Conservation (phyloP, 2,888 invertebrate species). For the Eupithecia centaureata region DNA sequence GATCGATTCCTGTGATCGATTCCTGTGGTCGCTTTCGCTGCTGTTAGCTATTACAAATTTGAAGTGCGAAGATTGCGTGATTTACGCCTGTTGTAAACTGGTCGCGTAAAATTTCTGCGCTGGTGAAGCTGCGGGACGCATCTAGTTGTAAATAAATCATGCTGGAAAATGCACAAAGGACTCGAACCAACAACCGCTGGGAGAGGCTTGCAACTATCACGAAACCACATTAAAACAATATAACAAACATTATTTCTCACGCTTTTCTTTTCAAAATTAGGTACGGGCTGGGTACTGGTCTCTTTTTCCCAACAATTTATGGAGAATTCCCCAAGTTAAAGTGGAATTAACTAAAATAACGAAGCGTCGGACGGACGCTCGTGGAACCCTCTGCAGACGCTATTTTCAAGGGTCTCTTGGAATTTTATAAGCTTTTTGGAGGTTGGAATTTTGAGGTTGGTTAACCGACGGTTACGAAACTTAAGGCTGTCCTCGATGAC, state of each 20-base stretch:
- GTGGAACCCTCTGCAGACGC: constrained; percentile 34
- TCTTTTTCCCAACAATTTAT: constrained; percentile 33
- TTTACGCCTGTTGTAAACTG: too few relatives aligned
- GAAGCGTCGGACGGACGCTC: constrained; percentile 9
- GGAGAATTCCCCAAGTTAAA: constrained; percentile 32
- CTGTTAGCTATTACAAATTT: too few relatives aligned
- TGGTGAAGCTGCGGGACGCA: too few relatives aligned
- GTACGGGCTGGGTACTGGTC: background rate
- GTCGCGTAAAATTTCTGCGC: too few relatives aligned
- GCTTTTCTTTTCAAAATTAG: constrained; percentile 15
- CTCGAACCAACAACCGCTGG: too few relatives aligned
- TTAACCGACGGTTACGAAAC: constrained; percentile 24
- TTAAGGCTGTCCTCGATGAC: background rate
- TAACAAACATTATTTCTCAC: constrained; percentile 37
- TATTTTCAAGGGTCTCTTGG: constrained; percentile 43
- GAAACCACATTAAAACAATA: too few relatives aligned
- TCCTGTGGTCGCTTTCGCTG: too few relatives aligned
- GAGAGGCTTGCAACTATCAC: too few relatives aligned
- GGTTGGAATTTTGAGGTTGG: constrained; percentile 40
- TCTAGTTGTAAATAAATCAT: too few relatives aligned
- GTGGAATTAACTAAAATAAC: constrained; percentile 47
- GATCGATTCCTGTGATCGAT: too few relatives aligned
- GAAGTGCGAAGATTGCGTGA: too few relatives aligned
- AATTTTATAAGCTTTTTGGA: constrained; percentile 41
- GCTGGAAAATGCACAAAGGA: too few relatives aligned